Evolutionary conservation across 2,797 vertebrate species (phyloP).

Genomic region (Sebastes miniatus): DNA sequence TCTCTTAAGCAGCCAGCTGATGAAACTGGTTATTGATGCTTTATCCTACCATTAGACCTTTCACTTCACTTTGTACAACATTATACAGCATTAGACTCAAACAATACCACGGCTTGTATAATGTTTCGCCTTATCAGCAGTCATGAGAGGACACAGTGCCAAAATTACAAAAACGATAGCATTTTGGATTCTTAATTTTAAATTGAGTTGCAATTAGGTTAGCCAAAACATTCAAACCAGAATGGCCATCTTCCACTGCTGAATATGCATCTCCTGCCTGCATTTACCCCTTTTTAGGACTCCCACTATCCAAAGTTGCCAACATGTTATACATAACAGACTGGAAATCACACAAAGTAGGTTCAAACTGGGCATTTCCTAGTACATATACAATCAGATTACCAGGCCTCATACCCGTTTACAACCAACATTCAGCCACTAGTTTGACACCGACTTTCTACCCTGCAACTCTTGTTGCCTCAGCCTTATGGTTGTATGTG

Average conservation of each 20-base stretch:
- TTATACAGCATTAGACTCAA: conserved; percentile 32
- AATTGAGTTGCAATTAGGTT: conserved; percentile 37
- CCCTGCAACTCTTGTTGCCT: conserved; percentile 12
- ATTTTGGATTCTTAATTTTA: conserved; percentile 46
- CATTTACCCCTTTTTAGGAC: conserved; percentile 8
- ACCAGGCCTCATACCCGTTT: conserved; percentile 16
- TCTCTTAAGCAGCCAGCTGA: conserved; percentile 49
- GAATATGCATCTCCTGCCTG: neutral
- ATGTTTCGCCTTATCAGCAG: conserved; percentile 49
- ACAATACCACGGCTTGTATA: conserved; percentile 32
- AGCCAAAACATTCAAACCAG: conserved; percentile 58
- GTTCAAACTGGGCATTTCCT: conserved; percentile 14
- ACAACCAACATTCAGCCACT: neutral
- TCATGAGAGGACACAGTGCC: conserved; percentile 68
- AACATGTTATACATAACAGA: conserved; percentile 31
- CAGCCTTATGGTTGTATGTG: conserved; percentile 3
- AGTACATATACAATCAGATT: conserved; percentile 3
- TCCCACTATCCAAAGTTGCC: conserved; percentile 54
- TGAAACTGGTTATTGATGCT: conserved; percentile 43
- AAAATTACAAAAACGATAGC: conserved; percentile 48
- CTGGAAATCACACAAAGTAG: neutral
- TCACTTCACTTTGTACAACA: conserved; percentile 21
- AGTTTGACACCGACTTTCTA: neutral
- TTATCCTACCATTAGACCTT: conserved; percentile 54
- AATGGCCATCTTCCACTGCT: conserved; percentile 35